A percentile compares a stretch with the other conserved stretches of the same genome.
Conservation (phyloP, 2,797 vertebrate genomes). For the Iguana delicatissima region DNA sequence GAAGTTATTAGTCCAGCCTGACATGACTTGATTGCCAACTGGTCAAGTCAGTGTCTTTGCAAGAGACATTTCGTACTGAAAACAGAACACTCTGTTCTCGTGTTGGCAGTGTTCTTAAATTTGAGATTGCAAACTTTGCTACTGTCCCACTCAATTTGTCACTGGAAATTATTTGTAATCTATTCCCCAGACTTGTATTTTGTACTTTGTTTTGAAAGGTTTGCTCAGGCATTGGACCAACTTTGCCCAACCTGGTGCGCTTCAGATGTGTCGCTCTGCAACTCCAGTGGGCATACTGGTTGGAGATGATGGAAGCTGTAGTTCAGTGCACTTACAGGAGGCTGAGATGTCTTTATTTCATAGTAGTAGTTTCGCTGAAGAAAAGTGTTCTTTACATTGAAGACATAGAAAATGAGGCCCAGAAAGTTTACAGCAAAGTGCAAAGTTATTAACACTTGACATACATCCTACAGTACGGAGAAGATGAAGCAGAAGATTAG, state of each 20-base stretch:
- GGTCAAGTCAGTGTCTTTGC: not conserved
- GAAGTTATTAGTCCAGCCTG: not conserved
- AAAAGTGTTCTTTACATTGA: not conserved
- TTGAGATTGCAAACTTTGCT: not conserved
- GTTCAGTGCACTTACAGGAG: not conserved
- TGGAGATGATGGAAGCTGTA: not conserved
- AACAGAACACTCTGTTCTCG: not conserved
- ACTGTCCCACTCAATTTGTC: not conserved
- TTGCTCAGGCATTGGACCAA: not conserved
- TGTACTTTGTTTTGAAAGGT: not conserved
- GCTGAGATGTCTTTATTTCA: not conserved
- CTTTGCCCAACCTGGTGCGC: too few species aligned
- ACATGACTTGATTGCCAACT: not conserved
- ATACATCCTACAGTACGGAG: not conserved
- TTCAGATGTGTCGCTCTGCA: too few species aligned
- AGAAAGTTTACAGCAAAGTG: too few species aligned
- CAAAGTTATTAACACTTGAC: too few species aligned
- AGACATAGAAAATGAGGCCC: too few species aligned
- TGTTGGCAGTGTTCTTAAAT: not conserved
- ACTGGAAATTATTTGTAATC: not conserved
- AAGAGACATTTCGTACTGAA: not conserved
- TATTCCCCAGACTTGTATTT: not conserved
- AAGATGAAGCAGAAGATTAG: not conserved
- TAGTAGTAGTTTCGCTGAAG: not conserved
- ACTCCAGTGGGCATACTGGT: not conserved